A percentile compares a stretch with the other conserved stretches of the same genome.
These are phyloP conservation scores for Florisuga fusca DNA, from an alignment of 2,797 vertebrate genomes.

Conservation along the genomic window DNA sequence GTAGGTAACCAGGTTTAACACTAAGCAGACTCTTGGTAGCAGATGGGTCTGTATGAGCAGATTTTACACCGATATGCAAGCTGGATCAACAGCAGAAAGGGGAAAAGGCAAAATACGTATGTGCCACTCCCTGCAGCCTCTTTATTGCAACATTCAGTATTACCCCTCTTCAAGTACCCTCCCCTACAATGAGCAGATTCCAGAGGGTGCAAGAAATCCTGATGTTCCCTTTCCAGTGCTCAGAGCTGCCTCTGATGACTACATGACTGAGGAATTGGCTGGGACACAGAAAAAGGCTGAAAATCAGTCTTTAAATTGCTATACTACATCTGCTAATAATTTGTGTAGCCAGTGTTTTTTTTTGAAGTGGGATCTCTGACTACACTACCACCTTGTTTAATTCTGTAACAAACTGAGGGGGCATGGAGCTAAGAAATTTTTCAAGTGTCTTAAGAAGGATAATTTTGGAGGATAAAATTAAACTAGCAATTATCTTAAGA, in stretches of 20 bases:
- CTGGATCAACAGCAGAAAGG: not conserved
- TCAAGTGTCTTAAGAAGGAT: not conserved
- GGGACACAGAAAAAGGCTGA: not conserved
- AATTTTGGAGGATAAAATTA: slow-evolving; percentile 6
- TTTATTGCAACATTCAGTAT: not conserved
- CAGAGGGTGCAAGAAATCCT: not conserved
- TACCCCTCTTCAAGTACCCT: rapidly evolving
- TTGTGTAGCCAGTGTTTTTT: not conserved
- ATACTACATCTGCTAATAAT: slow-evolving; percentile 37
- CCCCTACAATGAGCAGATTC: not conserved
- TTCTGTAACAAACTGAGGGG: not conserved
- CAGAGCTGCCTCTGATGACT: not conserved
- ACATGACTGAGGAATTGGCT: not conserved
- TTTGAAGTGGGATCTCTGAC: slow-evolving; percentile 40
- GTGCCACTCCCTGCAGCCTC: not conserved
- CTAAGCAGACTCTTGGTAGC: not conserved
- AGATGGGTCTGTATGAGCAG: not conserved
- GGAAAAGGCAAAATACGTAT: not conserved
- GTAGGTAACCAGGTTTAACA: not conserved
- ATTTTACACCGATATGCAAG: not conserved
- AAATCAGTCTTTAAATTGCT: slow-evolving; percentile 1
- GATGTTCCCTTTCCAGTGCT: not conserved
- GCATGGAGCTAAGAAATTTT: not conserved
- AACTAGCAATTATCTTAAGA: slow-evolving; percentile 17
- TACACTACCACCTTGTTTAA: not conserved